Evolutionary conservation across 2,113 vertebrate species (phyloP), one percentile per base, ranked within the genome.

Genomic region (Stomatorhinus ivindoensis): DNA sequence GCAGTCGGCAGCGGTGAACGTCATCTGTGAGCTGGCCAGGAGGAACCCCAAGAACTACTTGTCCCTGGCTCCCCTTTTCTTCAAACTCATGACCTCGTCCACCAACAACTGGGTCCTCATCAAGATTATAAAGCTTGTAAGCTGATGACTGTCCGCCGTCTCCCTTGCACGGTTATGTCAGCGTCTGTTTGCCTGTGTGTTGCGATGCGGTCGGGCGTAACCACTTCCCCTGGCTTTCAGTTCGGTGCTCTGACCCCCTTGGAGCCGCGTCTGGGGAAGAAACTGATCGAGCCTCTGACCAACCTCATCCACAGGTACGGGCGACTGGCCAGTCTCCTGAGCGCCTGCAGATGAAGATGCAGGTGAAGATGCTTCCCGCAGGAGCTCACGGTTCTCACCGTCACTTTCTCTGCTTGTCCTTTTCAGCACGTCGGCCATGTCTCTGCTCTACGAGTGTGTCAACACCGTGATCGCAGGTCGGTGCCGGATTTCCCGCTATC

Each of bases 71-170:
- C 99, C 99, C 0, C 96, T 99, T 1, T 99, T 99, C 92, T 99
- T 99, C 93, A 99, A 99, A 94, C 93, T 99, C 91, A 99, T 99
- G 99, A 99, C 99, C 0, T 99, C 98, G 0, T 99, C 99, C 8
- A 99, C 99, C 82, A 99, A 99, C 93, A 99, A 99, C 92, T 99
- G 99, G 99, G 98, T 99, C 92, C 98, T 99, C 93, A 99, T 99
- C 93, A 99, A 99, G 94, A 99, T 99, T 88, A 99, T 99, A 92
- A 99, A 99, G 92, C 93, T 99, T 96, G 99, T 96, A 94, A 95
- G 97, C 95, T 87, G 47, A 42, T 42, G 17, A 3, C 15, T 1
- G 24, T 7, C 24, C 1, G 47, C 55, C 10, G 10, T 55, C 31
- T 82, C 31, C 51, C 13, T 9, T 9, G 24, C 42, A 2, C 27